Evolutionary conservation across 2,888 invertebrate genomes (phyloP).

Genomic region (Pseudolycoriella hygida): DNA sequence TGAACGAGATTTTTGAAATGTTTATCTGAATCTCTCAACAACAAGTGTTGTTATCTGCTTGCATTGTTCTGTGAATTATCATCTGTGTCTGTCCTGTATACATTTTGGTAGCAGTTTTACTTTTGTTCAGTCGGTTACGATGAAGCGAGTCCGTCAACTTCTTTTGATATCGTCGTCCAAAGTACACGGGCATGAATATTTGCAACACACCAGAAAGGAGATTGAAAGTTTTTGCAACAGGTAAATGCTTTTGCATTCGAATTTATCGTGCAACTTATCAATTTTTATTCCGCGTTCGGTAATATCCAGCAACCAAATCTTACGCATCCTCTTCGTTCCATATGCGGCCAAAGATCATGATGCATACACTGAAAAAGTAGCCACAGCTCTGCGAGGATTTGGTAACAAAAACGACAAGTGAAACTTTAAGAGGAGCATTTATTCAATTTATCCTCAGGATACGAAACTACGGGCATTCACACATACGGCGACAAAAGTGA

Average conservation of each 20-base stretch:
- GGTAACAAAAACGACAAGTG: constrained; percentile 26
- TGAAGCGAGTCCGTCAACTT: constrained; percentile 28
- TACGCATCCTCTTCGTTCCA: constrained; percentile 51
- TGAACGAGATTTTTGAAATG: too few relatives aligned
- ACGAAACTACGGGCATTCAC: constrained; percentile 47
- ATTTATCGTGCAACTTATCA: too few relatives aligned
- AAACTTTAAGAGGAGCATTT: not conserved
- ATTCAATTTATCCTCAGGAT: constrained; percentile 23
- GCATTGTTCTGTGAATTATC: too few relatives aligned
- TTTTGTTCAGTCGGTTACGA: not conserved
- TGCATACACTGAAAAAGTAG: constrained; percentile 42
- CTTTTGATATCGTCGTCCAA: constrained; percentile 51
- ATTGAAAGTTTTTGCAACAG: constrained; percentile 39
- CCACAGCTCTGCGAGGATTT: constrained; percentile 40
- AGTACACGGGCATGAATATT: constrained; percentile 42
- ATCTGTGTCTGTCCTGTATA: too few relatives aligned
- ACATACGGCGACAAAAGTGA: constrained; percentile 33
- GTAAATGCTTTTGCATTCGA: constrained; percentile 30
- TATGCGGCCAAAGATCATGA: constrained; percentile 49
- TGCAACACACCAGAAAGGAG: constrained; percentile 48
- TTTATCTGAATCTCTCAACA: too few relatives aligned
- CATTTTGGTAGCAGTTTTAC: not conserved
- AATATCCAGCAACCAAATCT: constrained; percentile 46
- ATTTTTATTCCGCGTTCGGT: too few relatives aligned
- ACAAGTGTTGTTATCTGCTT: too few relatives aligned